Percentiles rank a stretch among this genome's conserved stretches.
phyloP scores from a whole-genome alignment of 2,113 vertebrate genomes.

The Pipra filicauda region DNA sequence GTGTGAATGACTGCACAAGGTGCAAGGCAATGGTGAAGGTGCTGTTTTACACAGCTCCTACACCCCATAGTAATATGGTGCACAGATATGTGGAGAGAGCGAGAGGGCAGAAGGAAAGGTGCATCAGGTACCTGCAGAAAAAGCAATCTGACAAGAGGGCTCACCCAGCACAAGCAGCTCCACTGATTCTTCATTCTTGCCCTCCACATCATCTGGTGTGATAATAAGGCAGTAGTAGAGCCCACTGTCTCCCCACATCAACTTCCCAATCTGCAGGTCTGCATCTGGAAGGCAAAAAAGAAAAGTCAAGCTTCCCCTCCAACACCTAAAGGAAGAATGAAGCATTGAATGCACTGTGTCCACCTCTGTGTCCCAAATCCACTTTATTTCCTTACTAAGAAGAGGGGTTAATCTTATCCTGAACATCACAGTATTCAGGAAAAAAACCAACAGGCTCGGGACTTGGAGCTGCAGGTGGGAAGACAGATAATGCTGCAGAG shows the following conservation, averaged over 20 bases:
- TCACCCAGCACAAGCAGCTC: conserved; percentile 94
- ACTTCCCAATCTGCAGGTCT: conserved; percentile 90
- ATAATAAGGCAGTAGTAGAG: conserved; percentile 94
- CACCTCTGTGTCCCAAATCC: neutral
- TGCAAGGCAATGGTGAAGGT: conserved; percentile 34
- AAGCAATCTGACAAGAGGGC: neutral
- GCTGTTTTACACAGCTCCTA: neutral
- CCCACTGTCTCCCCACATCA: conserved; percentile 97
- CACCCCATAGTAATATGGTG: conserved; percentile 22
- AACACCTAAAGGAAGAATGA: neutral
- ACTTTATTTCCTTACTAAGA: neutral
- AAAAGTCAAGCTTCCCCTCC: neutral
- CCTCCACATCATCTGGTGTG: conserved; percentile 90
- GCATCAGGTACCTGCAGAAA: neutral
- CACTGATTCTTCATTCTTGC: conserved; percentile 88
- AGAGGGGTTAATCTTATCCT: neutral
- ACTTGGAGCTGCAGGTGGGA: neutral
- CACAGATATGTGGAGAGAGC: neutral
- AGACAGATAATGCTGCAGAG: neutral
- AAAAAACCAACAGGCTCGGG: neutral
- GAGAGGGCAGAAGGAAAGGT: neutral
- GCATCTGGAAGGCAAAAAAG: conserved; percentile 80
- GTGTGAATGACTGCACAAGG: conserved; percentile 48
- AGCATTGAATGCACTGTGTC: neutral
- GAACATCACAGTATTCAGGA: neutral